These are phyloP conservation scores for Hyposoter didymator DNA, from an alignment of 2,888 invertebrate species.

Conservation along the genomic window DNA sequence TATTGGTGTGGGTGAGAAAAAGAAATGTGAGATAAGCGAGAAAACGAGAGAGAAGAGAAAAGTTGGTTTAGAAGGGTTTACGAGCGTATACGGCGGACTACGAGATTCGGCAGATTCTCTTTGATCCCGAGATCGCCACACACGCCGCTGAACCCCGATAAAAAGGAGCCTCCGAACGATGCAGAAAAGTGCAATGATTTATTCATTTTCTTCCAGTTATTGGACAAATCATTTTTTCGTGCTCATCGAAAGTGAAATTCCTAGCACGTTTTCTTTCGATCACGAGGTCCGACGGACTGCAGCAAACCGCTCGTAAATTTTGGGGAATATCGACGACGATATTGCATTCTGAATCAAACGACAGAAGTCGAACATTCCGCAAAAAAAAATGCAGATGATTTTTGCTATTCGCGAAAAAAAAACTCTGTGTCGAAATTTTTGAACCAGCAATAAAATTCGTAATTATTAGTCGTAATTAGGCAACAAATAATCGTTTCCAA, in stretches of 20 bases:
- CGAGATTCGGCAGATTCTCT: slow-evolving; percentile 75
- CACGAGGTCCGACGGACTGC: not conserved
- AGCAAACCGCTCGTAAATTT: not conserved
- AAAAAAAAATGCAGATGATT: not conserved
- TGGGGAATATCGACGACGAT: not conserved
- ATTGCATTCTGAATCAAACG: not conserved
- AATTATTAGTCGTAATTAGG: not conserved
- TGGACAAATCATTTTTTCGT: not conserved
- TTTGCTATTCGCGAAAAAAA: not conserved
- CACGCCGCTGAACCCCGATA: not conserved
- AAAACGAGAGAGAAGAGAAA: slow-evolving; percentile 41
- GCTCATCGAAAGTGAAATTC: not conserved
- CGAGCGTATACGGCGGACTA: slow-evolving; percentile 67
- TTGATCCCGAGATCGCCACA: slow-evolving; percentile 73
- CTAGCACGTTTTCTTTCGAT: not conserved
- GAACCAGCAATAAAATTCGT: not conserved
- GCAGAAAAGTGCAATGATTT: slow-evolving; percentile 28
- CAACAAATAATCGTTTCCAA: not conserved
- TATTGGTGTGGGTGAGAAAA: slow-evolving; percentile 73
- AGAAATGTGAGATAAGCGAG: slow-evolving; percentile 15
- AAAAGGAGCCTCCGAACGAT: not conserved
- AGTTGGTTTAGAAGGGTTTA: slow-evolving; percentile 71
- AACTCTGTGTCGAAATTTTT: not conserved
- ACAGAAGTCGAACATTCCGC: not conserved
- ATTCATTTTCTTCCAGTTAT: slow-evolving; percentile 4